Percentiles rank a stretch among this genome's conserved stretches.
Evolutionary conservation across 2,797 vertebrate species (phyloP).

Genomic region (Myotis pilosus): DNA sequence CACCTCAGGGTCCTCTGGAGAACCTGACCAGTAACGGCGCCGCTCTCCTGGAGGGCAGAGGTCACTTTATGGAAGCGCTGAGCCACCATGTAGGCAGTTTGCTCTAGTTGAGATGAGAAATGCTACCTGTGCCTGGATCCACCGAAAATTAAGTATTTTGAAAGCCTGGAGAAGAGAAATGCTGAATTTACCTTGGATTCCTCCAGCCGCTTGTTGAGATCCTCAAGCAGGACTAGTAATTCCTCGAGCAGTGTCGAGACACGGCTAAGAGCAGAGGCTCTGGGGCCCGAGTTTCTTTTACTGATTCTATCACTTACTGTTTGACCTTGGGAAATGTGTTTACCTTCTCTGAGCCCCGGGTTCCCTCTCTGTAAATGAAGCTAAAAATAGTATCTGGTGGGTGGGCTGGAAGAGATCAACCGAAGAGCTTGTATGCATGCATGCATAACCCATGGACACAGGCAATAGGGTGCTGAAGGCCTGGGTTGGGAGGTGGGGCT

Average conservation of each 20-base stretch:
- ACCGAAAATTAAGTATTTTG: not conserved
- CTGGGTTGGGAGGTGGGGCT: no score
- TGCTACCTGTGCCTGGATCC: not conserved
- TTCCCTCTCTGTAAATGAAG: not conserved
- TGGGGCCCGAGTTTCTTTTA: not conserved
- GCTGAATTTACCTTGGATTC: not conserved
- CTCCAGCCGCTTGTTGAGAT: not conserved
- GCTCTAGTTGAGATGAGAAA: not conserved
- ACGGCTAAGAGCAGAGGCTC: not conserved
- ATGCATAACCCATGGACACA: no score
- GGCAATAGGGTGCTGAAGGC: no score
- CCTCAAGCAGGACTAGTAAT: not conserved
- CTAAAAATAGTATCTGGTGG: not conserved
- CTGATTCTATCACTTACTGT: not conserved
- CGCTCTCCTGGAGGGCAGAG: not conserved
- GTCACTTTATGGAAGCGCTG: not conserved
- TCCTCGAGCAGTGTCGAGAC: not conserved
- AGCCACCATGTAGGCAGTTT: not conserved
- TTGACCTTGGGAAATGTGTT: not conserved
- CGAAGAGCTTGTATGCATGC: no score
- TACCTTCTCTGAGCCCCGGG: not conserved
- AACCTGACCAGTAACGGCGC: no score
- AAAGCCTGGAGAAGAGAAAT: slow-evolving; percentile 11
- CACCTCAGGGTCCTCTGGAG: not conserved
- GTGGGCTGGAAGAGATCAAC: no score